These are phyloP conservation scores for Chrosomus eos DNA, from an alignment of 2,797 vertebrate species.

Conservation along the genomic window DNA sequence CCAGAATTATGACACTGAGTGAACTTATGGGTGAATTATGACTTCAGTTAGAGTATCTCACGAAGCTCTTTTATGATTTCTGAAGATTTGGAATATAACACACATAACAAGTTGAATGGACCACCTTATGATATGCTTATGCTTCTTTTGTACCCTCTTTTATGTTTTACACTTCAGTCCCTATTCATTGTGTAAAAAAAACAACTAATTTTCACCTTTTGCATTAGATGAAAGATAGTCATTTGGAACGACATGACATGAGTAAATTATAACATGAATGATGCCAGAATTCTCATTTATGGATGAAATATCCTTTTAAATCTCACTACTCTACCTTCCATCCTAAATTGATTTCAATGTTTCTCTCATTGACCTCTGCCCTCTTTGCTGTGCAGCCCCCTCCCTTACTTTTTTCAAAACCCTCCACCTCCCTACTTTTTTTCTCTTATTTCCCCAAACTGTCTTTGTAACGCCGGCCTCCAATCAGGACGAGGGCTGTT, in stretches of 20 bases:
- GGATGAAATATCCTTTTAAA: not conserved
- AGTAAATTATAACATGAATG: not conserved
- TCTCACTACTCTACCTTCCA: not conserved
- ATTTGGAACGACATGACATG: too few relatives aligned
- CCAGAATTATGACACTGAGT: not conserved
- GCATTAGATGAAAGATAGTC: not conserved
- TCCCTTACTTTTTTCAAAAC: not conserved
- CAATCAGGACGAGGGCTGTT: constrained; percentile 18
- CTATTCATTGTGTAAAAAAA: not conserved
- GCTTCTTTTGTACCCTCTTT: not conserved
- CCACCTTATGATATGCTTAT: not conserved
- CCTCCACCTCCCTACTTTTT: not conserved
- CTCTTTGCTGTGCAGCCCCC: not conserved
- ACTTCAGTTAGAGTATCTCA: not conserved
- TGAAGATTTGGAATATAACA: not conserved
- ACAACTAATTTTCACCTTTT: not conserved
- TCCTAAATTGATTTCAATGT: not conserved
- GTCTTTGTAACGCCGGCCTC: constrained; percentile 60
- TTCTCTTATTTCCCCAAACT: constrained; percentile 20
- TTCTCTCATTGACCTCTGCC: not conserved
- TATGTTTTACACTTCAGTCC: too few relatives aligned
- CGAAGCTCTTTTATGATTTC: not conserved
- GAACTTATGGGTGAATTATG: not conserved
- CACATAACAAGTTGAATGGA: not conserved
- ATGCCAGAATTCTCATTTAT: not conserved